Base-by-base conservation (phyloP, 1,140 invertebrate genomes). In the Drosophila ananassae region DNA sequence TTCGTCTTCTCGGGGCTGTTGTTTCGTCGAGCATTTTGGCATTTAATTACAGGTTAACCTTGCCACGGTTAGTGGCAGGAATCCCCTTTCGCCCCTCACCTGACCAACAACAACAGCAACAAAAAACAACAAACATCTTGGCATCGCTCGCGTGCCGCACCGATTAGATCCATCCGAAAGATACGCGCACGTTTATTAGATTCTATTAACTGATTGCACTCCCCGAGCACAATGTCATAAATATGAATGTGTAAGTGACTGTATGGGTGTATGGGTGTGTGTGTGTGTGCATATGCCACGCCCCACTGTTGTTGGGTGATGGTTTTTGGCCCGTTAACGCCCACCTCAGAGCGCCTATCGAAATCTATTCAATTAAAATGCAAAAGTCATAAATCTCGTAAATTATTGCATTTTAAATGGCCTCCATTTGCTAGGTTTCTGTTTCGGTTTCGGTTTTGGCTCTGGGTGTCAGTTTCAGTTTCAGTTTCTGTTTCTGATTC, bases 361-460 rank as follows among this genome's bases (percentile, higher is more conserved):
- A 78, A 85, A 85, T 80, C 81, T 85, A 85, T 84, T 85, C 73
- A 85, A 81, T 81, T 85, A 85, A 81, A 74, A 84, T 74, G 73
- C 77, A 74, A 56, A 79, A 56, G 77, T 80, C 81, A 81, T 85
- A 85, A 85, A 85, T 81, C 81, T 69, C 82, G 53, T 85, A 85
- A 80, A 77, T 67, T 85, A 85, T 85, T 85, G 77, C 68, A 63
- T 74, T 85, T 80, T 85, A 80, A 85, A 77, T 76, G 74, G 73
- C 73, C 56, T 77, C 52, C 60, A 52, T 56, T 81, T 59, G 54
- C 51, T 63, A 51, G 55, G 47, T 22, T 57, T 41, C 48, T 62
- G 28, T 63, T 39, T 57, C 30, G 37, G 44, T 21, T 47, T 24
- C n/a, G 39, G 44, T 21, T 47, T 24, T 6, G 39, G 39, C 13